Evolutionary conservation across 1,140 invertebrate genomes (phyloP).

Genomic region (Dendroctonus valens): DNA sequence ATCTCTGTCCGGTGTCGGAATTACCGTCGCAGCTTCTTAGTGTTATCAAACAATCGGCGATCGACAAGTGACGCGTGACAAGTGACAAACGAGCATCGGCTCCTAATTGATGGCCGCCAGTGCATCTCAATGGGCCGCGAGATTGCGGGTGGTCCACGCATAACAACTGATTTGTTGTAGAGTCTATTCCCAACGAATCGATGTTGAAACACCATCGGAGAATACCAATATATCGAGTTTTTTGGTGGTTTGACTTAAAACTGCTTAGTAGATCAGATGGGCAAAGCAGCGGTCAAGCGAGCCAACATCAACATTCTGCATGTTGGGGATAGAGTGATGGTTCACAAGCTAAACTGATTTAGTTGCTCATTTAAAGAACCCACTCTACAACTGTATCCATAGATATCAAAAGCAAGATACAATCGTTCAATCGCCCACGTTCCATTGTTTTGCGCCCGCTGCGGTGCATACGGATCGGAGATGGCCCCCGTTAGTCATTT

Average conservation of each 20-base stretch:
- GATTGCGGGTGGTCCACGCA: constrained; percentile 27
- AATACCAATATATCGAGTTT: too few species aligned
- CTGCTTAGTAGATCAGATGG: too few species aligned
- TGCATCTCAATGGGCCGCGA: constrained; percentile 27
- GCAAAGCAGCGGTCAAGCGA: too few species aligned
- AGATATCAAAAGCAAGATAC: constrained; percentile 34
- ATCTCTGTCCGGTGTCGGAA: constrained; percentile 3
- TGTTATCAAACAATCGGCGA: constrained; percentile 27
- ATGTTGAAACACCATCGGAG: neutral
- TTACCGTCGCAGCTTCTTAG: constrained; percentile 11
- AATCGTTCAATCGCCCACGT: constrained; percentile 32
- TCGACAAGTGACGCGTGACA: constrained; percentile 32
- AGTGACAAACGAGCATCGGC: constrained; percentile 33
- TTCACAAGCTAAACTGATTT: too few species aligned
- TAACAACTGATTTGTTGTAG: constrained; percentile 11
- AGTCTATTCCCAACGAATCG: constrained; percentile 15
- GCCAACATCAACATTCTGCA: too few species aligned
- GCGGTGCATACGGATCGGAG: constrained; percentile 30
- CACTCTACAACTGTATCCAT: constrained; percentile 21
- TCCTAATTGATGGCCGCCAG: constrained; percentile 27
- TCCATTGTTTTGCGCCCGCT: constrained; percentile 34
- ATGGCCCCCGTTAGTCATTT: constrained; percentile 32
- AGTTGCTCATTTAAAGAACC: constrained; percentile 6
- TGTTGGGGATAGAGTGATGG: too few species aligned
- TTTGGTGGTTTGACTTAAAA: too few species aligned